Conservation (phyloP, 1,140 invertebrate genomes). For the Calephelis virginiensis region DNA sequence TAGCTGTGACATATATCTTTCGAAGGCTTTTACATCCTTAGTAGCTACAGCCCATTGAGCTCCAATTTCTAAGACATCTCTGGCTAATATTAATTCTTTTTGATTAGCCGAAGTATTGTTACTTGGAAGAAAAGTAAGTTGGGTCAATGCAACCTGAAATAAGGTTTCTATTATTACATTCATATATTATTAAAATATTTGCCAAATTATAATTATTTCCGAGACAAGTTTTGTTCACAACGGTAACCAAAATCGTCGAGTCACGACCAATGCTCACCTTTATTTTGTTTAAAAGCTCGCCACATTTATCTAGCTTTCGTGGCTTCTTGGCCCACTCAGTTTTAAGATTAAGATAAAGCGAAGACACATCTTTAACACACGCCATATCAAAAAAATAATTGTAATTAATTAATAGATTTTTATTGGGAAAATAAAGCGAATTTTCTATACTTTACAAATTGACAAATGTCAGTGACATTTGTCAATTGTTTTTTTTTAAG, state of each 20-base stretch:
- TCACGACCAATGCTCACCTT: conserved; percentile 79
- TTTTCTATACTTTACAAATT: no score
- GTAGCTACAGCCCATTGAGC: conserved; percentile 95
- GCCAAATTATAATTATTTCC: no score
- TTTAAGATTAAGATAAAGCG: conserved; percentile 86
- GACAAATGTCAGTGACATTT: no score
- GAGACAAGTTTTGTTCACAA: conserved; percentile 7
- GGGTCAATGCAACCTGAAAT: conserved; percentile 88
- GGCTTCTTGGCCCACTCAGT: conserved; percentile 85
- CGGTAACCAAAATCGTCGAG: conserved; percentile 33
- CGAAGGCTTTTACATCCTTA: conserved; percentile 96
- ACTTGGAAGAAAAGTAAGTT: conserved; percentile 92
- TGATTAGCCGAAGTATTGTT: conserved; percentile 87
- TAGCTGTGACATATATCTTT: conserved; percentile 96
- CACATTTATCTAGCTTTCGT: conserved; percentile 85
- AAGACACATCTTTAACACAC: conserved; percentile 82
- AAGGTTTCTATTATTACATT: conserved; percentile 1
- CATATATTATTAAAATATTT: conserved; percentile 1
- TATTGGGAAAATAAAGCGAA: no score
- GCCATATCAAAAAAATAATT: conserved; percentile 69
- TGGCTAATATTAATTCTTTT: conserved; percentile 92
- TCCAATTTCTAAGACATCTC: conserved; percentile 97
- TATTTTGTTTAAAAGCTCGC: conserved; percentile 84
- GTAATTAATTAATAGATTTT: background rate
- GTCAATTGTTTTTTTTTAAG: no score